Evolutionary conservation across 2,113 vertebrate genomes (phyloP).

Genomic region (Chionis minor): DNA sequence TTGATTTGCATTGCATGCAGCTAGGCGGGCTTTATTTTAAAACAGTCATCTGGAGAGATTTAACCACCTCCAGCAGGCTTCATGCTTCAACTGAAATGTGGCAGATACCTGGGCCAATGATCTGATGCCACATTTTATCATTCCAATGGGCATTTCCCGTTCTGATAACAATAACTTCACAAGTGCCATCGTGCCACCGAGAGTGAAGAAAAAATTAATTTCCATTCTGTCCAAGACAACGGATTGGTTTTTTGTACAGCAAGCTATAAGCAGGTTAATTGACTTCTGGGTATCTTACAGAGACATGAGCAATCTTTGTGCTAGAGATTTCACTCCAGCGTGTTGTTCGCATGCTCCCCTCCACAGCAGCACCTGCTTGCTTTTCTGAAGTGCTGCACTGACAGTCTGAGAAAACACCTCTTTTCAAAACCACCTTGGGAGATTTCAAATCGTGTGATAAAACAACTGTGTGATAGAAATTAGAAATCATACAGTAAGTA

Average conservation of each 20-base stretch:
- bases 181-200: not conserved
- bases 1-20: not conserved
- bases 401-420: conserved; percentile 52
- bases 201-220: conserved; percentile 17
- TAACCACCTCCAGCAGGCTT: not conserved
- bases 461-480: conserved; percentile 37
- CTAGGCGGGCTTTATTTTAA: not conserved
- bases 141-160: not conserved
- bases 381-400: not conserved
- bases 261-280: conserved; percentile 19
- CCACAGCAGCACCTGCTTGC: conserved; percentile 19
- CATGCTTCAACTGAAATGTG: conserved; percentile 15
- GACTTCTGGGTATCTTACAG: conserved; percentile 28
- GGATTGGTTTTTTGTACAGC: not conserved
- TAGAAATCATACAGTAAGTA: conserved; percentile 15
- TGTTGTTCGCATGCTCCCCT: not conserved
- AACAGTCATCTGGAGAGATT: conserved; percentile 18
- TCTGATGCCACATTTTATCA: conserved; percentile 18
- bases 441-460: conserved; percentile 25
- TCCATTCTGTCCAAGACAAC: conserved; percentile 1
- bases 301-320: not conserved
- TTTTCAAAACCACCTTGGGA: conserved; percentile 38
- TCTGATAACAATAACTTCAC: not conserved
- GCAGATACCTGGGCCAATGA: not conserved
- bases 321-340: not conserved